Conservation (phyloP, 2,113 vertebrate species). For the Engystomops pustulosus region DNA sequence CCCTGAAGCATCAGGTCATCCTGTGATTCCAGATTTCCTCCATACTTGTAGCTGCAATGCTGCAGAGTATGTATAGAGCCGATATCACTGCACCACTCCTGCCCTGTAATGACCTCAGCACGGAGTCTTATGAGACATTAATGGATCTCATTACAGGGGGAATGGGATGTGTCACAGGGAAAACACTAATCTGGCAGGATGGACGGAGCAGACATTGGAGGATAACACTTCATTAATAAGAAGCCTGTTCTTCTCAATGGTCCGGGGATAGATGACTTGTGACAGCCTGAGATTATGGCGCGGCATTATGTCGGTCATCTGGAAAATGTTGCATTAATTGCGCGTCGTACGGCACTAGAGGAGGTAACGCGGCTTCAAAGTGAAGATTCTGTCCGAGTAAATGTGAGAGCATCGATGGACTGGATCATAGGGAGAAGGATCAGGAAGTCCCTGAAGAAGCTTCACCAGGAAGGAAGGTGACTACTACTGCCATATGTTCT, state of each 20-base stretch:
- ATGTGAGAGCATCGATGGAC: background rate
- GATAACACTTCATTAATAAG: background rate
- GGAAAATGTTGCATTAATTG: background rate
- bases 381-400: background rate
- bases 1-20: too few relatives aligned
- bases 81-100: too few relatives aligned
- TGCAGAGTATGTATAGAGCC: too few relatives aligned
- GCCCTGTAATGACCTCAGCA: too few relatives aligned
- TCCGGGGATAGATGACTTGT: background rate
- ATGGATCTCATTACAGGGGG: constrained; percentile 20
- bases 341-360: background rate
- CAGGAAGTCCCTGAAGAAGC: too few relatives aligned
- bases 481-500: too few relatives aligned
- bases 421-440: too few relatives aligned
- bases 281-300: background rate
- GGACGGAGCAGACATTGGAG: background rate
- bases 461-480: too few relatives aligned
- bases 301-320: background rate
- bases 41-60: too few relatives aligned
- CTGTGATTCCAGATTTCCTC: too few relatives aligned
- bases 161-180: constrained; percentile 10
- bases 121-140: background rate
- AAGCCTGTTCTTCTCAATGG: background rate
- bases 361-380: background rate
- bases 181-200: background rate